These are phyloP conservation scores for Drosophila birchii DNA, from an alignment of 2,888 invertebrate genomes.

Conservation along the genomic window DNA sequence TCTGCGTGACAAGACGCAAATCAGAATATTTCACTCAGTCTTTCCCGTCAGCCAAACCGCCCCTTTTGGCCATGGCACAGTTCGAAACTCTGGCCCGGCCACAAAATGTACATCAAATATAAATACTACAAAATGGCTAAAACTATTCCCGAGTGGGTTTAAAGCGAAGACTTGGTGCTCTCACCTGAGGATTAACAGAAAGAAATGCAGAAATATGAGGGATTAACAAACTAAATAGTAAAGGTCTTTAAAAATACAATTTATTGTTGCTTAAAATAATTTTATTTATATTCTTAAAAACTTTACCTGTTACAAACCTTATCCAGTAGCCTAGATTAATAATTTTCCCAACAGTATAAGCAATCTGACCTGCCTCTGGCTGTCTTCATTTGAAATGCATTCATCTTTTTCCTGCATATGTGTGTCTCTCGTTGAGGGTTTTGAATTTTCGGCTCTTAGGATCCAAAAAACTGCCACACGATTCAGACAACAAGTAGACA, in stretches of 20 bases:
- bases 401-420: conserved; percentile 63
- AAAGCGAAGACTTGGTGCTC: conserved; percentile 40
- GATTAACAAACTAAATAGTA: neutral
- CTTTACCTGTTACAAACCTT: neutral
- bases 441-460: conserved; percentile 42
- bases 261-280: neutral
- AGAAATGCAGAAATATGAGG: neutral
- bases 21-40: conserved; percentile 50
- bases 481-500: conserved; percentile 72
- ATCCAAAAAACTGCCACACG: conserved; percentile 57
- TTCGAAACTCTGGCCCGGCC: conserved; percentile 33
- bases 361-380: conserved; percentile 21
- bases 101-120: conserved; percentile 56
- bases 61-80: conserved; percentile 1
- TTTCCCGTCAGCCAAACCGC: conserved; percentile 4
- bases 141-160: neutral
- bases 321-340: neutral
- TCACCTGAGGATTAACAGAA: conserved; percentile 2
- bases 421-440: conserved; percentile 43
- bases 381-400: conserved; percentile 72
- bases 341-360: neutral
- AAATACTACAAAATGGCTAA: conserved; percentile 37
- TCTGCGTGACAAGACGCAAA: conserved; percentile 62
- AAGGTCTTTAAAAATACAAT: neutral
- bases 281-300: too few relatives aligned